These are phyloP conservation scores for Porites australiensis DNA, from an alignment of 64 coral and sea anemone genomes.

Conservation along the genomic window DNA sequence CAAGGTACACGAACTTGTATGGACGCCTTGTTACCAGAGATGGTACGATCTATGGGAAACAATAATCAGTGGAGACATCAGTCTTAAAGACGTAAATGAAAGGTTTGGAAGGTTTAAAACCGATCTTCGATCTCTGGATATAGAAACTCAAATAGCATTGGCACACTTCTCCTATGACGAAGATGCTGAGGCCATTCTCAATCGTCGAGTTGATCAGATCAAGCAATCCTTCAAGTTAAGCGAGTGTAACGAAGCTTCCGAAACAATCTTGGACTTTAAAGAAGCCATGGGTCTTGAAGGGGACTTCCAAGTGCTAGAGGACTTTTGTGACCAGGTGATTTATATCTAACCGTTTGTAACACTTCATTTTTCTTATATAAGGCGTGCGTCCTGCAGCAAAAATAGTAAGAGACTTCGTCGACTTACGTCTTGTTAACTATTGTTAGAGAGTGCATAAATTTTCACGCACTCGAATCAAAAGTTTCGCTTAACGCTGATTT, in stretches of 20 bases:
- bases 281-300: conserved; percentile 51
- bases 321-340: conserved; percentile 71
- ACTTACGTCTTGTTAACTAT: no score
- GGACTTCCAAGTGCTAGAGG: conserved; percentile 56
- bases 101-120: conserved; percentile 46
- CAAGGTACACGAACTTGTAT: conserved; percentile 51
- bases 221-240: conserved; percentile 35
- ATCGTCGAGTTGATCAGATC: conserved; percentile 35
- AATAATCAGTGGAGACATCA: conserved; percentile 59
- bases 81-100: conserved; percentile 47
- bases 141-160: background rate
- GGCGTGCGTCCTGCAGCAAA: no score
- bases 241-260: conserved; percentile 41
- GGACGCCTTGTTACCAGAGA: conserved; percentile 30
- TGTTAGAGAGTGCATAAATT: no score
- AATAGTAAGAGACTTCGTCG: no score
- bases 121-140: background rate
- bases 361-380: no score
- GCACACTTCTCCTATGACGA: background rate
- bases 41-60: conserved; percentile 21
- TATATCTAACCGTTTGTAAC: no score
- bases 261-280: conserved; percentile 45
- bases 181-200: background rate
- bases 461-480: no score
- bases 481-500: no score